Base-by-base conservation (phyloP, 1,140 invertebrate species). In the Caenorhabditis remanei region DNA sequence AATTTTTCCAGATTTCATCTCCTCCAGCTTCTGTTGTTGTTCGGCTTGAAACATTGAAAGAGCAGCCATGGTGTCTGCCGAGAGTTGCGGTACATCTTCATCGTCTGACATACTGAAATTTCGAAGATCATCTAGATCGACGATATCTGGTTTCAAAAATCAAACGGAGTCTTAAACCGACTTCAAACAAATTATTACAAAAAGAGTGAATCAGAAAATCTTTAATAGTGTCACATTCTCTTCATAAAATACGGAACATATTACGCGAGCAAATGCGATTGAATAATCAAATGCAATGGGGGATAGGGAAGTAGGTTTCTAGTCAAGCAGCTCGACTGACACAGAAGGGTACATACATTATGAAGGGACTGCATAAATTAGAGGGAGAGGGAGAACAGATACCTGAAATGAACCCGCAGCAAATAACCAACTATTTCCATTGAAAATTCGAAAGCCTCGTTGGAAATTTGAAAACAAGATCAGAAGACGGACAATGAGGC, bases 1-100 rank as follows among this genome's bases (percentile, higher is more conserved):
- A n/a, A 50, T 50, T 19, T 50, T 87, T 56, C 56, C 79, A 21
- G 53, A 53, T 21, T 71, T 58, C 40, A 61, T 8, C 48, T 85
- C 21, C 24, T 71, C 71, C 4, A 79, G 5, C 32, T 84, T 65
- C 19, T 86, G 19, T 58, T 88, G 87, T 43, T 88, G 67, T 40
- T 85, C 53, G 0, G 32, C 85, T 56, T 87, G 46, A 32, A 63
- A 82, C 46, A 87, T 87, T 24, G 55, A 83, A 32, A 82, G 79
- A 56, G 46, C 46, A n/a, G 85, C 88, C 21, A 89, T 43, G 11
- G 86, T 88, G 65, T 89, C 88, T 6, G 61, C 83, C 0, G 88
- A 82, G 16, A 89, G 65, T 21, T 67, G 83, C 4, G 82, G 82
- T 13, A 84, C 19, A 48, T 89, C 88, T 16, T 89, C 88, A 21